These are phyloP conservation scores for Axinella damicornis DNA, from an alignment of 37 sponge, comb jelly and placozoan genomes.

Conservation along the genomic window DNA sequence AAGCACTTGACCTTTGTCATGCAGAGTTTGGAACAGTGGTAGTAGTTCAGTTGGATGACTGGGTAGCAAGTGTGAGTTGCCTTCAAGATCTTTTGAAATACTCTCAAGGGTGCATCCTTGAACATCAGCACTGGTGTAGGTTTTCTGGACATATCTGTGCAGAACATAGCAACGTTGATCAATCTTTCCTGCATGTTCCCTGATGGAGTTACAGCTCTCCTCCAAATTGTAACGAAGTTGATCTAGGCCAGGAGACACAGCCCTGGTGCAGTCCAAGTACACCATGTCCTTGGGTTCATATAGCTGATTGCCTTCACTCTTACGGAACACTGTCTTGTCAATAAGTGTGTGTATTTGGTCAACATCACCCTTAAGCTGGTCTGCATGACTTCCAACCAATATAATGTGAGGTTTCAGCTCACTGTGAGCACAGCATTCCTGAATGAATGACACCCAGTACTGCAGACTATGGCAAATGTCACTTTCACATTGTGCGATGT, in stretches of 20 bases:
- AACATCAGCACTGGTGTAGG: neutral
- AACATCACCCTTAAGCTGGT: conserved; percentile 8
- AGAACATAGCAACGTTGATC: no score
- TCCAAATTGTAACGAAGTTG: no score
- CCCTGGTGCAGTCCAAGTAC: no score
- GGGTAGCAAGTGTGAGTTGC: neutral
- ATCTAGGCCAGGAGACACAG: no score
- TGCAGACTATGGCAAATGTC: conserved; percentile 4
- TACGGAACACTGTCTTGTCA: neutral
- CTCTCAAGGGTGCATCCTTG: neutral
- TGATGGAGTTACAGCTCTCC: no score
- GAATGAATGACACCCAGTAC: conserved; percentile 28
- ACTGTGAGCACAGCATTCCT: neutral
- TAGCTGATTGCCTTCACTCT: neutral
- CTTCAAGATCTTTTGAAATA: neutral
- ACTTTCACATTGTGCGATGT: conserved; percentile 21
- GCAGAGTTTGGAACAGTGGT: neutral
- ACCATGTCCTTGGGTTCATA: no score
- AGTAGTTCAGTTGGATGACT: neutral
- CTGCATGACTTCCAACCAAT: conserved; percentile 29
- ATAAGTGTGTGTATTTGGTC: neutral
- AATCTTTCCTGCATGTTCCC: no score
- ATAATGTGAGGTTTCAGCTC: conserved; percentile 10
- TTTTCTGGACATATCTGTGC: no score
- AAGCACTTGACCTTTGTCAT: neutral